These are phyloP conservation scores for Malaclemys terrapin DNA, from an alignment of 2,113 vertebrate species.

Conservation along the genomic window DNA sequence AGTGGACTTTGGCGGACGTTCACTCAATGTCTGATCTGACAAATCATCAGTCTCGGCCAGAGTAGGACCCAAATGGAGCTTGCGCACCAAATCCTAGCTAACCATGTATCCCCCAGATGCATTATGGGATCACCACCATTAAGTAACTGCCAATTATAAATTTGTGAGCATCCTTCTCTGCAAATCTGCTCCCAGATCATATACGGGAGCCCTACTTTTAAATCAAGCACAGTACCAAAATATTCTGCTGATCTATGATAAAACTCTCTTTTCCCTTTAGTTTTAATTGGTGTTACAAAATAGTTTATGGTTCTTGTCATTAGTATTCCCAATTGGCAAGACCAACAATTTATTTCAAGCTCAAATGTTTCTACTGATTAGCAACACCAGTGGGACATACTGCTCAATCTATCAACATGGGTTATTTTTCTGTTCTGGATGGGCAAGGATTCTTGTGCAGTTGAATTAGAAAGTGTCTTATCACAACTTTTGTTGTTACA, in stretches of 20 bases:
- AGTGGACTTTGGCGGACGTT: background rate
- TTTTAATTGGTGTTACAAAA: conserved; percentile 52
- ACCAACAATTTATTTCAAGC: conserved; percentile 5
- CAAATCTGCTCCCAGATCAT: conserved; percentile 13
- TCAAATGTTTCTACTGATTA: conserved; percentile 45
- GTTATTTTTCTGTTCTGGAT: background rate
- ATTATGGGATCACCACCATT: background rate
- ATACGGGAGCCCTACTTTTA: conserved; percentile 23
- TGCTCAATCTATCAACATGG: background rate
- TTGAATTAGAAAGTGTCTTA: conserved; percentile 36
- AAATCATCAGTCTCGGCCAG: background rate
- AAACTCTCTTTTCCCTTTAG: conserved; percentile 43
- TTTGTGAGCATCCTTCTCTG: conserved; percentile 26
- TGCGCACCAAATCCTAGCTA: background rate
- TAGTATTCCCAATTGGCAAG: background rate
- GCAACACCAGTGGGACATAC: background rate
- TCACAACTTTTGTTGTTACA: background rate
- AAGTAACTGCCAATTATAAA: background rate
- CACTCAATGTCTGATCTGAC: background rate
- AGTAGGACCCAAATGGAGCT: background rate
- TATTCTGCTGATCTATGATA: conserved; percentile 42
- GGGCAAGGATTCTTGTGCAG: conserved; percentile 37
- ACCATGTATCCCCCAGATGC: background rate
- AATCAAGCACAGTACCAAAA: conserved; percentile 33
- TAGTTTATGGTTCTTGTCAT: conserved; percentile 56